Base-by-base conservation (phyloP, 2,797 vertebrate species). In the Onychomys arenicola region DNA sequence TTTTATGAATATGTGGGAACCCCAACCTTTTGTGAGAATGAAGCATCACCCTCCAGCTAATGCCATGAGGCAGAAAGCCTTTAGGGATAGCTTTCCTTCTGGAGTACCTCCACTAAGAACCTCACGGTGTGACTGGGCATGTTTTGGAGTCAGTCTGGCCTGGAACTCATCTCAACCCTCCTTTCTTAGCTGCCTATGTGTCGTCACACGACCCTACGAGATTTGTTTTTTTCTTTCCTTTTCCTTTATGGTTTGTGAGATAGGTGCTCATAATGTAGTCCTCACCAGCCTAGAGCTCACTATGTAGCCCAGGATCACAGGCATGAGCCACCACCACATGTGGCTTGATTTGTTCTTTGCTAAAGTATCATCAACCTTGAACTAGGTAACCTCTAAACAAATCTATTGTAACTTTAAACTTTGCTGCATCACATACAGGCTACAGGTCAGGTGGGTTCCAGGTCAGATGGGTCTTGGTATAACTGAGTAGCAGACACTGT, bases 351-450 rank as follows among this genome's bases (percentile, higher is more conserved):
- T 95, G 67, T 82, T 96, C 69, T 71, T 71, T 55, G 77, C 4
- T 86, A 81, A 95, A 89, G 80, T 55, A 21, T 91, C 76, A 94
- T n/a, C n/a, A n/a, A n/a, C 77, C 13, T 93, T 71, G 17, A 96
- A 85, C 75, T 93, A 84, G 91, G 82, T 83, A 57, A 77, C 71
- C 71, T 81, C 29, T 84, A 91, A 93, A 87, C 27, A 61, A 94
- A 86, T 46, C 37, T 27, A 19, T 57, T 75, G 80, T 88, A 10
- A 86, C 59, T 73, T 91, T 27, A 92, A 94, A 92, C 49, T 88
- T 76, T 29, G 25, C 17, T 23, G 37, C 65, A 76, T 73, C 76
- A 37, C 40, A 67, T 82, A 73, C 12, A 23, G 32, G 67, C 13
- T 88, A 10, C 75, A 83, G 40, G 92, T 85, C n/a, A n/a, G n/a